Conservation (phyloP, 2,797 vertebrate genomes). For the Schizopygopsis malacanthus region DNA sequence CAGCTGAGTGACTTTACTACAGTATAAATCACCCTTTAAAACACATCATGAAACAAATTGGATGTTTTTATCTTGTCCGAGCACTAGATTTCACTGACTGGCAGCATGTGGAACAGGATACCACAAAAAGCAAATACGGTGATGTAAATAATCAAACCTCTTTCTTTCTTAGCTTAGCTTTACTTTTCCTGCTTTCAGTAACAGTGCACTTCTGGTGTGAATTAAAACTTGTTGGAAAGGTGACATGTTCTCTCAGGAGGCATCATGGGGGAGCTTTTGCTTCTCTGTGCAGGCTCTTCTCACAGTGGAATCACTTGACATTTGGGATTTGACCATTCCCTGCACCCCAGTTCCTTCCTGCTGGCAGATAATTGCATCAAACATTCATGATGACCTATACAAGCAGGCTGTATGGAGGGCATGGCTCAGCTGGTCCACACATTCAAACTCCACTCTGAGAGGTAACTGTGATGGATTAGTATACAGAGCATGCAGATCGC, state of each 20-base stretch:
- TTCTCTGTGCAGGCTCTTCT: neutral
- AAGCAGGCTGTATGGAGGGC: constrained; percentile 45
- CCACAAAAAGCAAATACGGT: constrained; percentile 46
- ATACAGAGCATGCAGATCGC: neutral
- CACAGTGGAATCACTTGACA: constrained; percentile 59
- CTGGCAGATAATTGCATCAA: constrained; percentile 65
- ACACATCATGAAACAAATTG: constrained; percentile 64
- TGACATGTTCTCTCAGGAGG: neutral
- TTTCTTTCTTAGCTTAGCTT: neutral
- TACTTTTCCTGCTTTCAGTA: neutral
- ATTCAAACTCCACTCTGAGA: constrained; percentile 3
- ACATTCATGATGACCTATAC: constrained; percentile 67
- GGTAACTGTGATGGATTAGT: constrained; percentile 36
- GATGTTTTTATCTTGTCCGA: constrained; percentile 55
- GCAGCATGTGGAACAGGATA: constrained; percentile 17
- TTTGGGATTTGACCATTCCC: constrained; percentile 59
- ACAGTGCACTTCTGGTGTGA: neutral
- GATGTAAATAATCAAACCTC: neutral
- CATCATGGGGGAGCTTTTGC: neutral
- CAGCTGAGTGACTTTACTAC: constrained; percentile 60
- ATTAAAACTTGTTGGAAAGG: constrained; percentile 1
- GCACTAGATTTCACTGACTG: constrained; percentile 44
- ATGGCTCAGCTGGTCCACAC: constrained; percentile 39
- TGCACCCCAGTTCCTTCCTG: constrained; percentile 29
- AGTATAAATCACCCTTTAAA: constrained; percentile 60